Percentiles rank a stretch among this genome's conserved stretches.
Conservation (phyloP, 2,888 invertebrate species). For the Opisthograptis luteolata region DNA sequence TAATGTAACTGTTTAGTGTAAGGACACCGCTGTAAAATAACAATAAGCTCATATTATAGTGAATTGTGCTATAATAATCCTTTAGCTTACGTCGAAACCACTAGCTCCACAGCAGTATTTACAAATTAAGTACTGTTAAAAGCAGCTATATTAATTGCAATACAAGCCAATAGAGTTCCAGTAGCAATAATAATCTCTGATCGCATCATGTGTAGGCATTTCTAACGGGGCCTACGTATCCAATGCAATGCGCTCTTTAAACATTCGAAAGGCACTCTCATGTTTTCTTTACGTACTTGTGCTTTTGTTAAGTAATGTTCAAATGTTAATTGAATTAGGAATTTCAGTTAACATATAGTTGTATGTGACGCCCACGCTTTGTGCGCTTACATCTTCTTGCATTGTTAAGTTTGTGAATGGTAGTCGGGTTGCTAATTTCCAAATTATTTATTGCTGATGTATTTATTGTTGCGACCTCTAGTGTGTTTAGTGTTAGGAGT, state of each 20-base stretch:
- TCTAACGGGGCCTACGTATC: slow-evolving; percentile 65
- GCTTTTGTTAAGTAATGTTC: slow-evolving; percentile 51
- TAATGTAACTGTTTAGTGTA: too few relatives aligned
- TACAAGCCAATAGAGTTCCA: too few relatives aligned
- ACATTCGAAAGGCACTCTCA: slow-evolving; percentile 43
- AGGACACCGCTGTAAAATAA: too few relatives aligned
- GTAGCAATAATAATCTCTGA: slow-evolving; percentile 60
- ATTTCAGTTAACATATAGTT: slow-evolving; percentile 45
- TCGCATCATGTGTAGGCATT: slow-evolving; percentile 55
- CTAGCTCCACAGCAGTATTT: too few relatives aligned
- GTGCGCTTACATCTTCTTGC: slow-evolving; percentile 9
- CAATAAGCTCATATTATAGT: too few relatives aligned
- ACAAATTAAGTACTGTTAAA: too few relatives aligned
- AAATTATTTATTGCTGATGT: slow-evolving; percentile 24
- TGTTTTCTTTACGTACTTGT: slow-evolving; percentile 55
- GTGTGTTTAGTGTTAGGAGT: neutral
- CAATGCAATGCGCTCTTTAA: slow-evolving; percentile 63
- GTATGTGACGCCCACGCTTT: slow-evolving; percentile 44
- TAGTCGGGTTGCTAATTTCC: slow-evolving; percentile 27
- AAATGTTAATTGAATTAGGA: slow-evolving; percentile 64
- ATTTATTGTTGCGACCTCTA: slow-evolving; percentile 21
- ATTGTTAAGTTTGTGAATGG: slow-evolving; percentile 16
- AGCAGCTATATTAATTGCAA: too few relatives aligned
- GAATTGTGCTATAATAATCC: too few relatives aligned
- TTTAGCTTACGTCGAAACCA: too few relatives aligned